Percentiles rank a stretch among this genome's conserved stretches.
Conservation (phyloP, 2,113 vertebrate species). For the Tragelaphus buxtoni region DNA sequence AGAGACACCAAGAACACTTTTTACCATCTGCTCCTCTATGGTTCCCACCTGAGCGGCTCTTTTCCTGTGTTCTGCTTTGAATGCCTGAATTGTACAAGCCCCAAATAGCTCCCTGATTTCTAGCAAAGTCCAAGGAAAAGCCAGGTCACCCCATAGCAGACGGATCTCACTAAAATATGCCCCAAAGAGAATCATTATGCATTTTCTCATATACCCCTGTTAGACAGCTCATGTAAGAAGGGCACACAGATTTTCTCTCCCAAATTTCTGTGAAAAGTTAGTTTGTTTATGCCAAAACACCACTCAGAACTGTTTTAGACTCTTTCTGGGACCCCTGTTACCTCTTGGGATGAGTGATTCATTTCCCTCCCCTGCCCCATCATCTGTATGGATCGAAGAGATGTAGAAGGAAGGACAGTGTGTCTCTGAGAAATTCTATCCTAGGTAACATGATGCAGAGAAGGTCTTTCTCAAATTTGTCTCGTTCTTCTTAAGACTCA, state of each 20-base stretch:
- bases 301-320: neutral
- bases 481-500: neutral
- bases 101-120: neutral
- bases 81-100: neutral
- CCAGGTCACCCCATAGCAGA: neutral
- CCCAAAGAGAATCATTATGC: neutral
- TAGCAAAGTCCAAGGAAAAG: constrained; percentile 8
- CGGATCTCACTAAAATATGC: neutral
- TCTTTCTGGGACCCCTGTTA: neutral
- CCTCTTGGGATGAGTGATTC: neutral
- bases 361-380: accelerated
- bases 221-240: neutral
- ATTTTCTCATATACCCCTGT: neutral
- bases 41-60: neutral
- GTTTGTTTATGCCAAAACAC: neutral
- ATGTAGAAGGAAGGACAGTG: neutral
- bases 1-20: constrained; percentile 42
- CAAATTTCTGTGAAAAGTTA: neutral
- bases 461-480: neutral
- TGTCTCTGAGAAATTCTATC: neutral
- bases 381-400: neutral
- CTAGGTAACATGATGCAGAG: neutral
- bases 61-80: neutral
- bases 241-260: neutral
- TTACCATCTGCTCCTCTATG: constrained; percentile 31